Conservation (phyloP, 2,113 vertebrate genomes). For the Pelusios castaneus region DNA sequence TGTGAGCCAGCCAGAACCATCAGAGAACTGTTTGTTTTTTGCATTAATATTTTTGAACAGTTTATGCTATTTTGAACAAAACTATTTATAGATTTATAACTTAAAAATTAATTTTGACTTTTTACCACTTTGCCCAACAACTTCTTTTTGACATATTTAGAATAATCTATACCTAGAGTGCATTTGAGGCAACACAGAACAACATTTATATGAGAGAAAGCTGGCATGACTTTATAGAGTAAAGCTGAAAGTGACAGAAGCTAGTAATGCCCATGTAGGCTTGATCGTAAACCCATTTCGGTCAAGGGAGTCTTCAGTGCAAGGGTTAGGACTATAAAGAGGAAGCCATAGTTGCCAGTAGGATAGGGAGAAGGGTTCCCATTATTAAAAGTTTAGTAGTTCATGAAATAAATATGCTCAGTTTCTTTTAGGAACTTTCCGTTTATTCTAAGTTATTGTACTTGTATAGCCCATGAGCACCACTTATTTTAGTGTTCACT, state of each 20-base stretch:
- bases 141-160: not conserved
- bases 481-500: not conserved
- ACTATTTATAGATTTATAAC: not conserved
- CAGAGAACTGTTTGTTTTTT: not conserved
- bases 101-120: not conserved
- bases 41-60: not conserved
- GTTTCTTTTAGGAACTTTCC: not conserved
- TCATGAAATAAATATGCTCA: not conserved
- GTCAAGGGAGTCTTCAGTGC: not conserved
- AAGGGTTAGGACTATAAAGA: not conserved
- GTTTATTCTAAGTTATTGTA: not conserved
- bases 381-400: not conserved
- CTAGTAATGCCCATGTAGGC: not conserved
- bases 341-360: not conserved
- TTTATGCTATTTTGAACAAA: not conserved
- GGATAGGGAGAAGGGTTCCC: not conserved
- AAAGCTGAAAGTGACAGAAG: not conserved
- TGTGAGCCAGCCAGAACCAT: not conserved
- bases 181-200: not conserved
- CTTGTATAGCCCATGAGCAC: not conserved
- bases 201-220: not conserved
- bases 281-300: not conserved
- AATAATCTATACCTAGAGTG: rapidly evolving
- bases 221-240: not conserved
- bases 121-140: not conserved